Evolutionary conservation across 2,888 invertebrate species (phyloP).

Genomic region (Flexamia atlantica): DNA sequence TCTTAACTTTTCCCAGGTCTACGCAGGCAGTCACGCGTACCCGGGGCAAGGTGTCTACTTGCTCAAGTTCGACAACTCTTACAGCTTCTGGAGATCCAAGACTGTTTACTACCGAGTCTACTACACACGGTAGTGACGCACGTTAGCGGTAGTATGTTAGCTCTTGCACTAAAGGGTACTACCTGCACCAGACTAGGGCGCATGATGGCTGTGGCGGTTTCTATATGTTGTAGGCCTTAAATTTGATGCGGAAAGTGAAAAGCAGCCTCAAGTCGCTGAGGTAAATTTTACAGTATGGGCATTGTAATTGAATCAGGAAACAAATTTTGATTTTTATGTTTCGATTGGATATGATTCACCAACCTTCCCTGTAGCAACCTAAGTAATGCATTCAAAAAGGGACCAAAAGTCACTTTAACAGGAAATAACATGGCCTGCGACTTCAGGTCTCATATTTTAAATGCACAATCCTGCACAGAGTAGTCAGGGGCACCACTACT

Average conservation of each 20-base stretch:
- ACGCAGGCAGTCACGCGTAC: slow-evolving; percentile 98
- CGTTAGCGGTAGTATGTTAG: slow-evolving; percentile 5
- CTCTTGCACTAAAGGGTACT: not conserved
- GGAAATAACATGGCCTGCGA: too few species aligned
- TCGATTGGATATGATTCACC: too few species aligned
- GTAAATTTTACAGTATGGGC: not conserved
- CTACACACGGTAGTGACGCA: slow-evolving; percentile 83
- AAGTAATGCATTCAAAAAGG: too few species aligned
- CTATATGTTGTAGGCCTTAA: not conserved
- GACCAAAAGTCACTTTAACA: too few species aligned
- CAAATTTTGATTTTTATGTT: not conserved
- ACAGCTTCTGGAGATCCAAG: slow-evolving; percentile 99
- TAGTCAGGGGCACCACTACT: too few species aligned
- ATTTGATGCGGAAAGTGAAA: not conserved
- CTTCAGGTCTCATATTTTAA: too few species aligned
- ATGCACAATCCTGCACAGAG: too few species aligned
- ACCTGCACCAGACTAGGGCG: not conserved
- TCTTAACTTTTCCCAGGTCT: slow-evolving; percentile 77
- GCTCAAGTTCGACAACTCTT: slow-evolving; percentile 99
- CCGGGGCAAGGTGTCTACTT: slow-evolving; percentile 98
- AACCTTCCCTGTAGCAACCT: too few species aligned
- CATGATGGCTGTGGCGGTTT: not conserved
- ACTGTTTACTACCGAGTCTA: slow-evolving; percentile 99
- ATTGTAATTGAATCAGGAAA: not conserved
- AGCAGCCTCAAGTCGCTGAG: not conserved